These are phyloP conservation scores for Dryoscopus gambensis DNA, from an alignment of 2,113 vertebrate genomes.

Conservation along the genomic window DNA sequence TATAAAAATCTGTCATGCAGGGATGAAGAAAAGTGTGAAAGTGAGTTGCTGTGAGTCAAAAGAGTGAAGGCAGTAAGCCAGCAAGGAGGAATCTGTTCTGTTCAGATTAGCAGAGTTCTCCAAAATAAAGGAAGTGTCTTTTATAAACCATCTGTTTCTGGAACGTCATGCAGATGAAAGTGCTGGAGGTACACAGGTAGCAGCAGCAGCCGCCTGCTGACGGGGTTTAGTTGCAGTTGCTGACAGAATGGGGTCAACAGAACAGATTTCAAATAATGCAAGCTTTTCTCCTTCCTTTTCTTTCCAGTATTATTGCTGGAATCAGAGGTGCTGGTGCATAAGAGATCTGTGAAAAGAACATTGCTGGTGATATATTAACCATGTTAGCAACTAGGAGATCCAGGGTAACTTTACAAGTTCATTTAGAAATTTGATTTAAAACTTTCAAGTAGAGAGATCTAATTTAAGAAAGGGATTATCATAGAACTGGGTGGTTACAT, in stretches of 20 bases:
- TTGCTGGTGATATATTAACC: neutral
- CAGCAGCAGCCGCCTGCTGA: neutral
- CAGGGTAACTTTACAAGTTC: neutral
- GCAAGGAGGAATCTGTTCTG: neutral
- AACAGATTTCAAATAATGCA: neutral
- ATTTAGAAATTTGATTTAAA: neutral
- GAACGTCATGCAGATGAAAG: neutral
- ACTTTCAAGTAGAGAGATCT: neutral
- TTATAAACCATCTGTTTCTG: neutral
- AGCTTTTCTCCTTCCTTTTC: neutral
- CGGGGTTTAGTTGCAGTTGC: neutral
- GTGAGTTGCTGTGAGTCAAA: neutral
- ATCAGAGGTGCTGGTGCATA: neutral
- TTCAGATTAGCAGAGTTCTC: neutral
- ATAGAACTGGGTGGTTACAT: fast-evolving
- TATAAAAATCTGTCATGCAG: constrained; percentile 52
- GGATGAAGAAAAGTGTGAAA: neutral
- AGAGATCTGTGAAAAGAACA: neutral
- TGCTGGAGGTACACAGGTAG: neutral
- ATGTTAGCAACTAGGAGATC: neutral
- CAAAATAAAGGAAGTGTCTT: neutral
- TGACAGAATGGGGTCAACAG: constrained; percentile 39
- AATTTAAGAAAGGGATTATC: neutral
- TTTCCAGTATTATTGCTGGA: neutral
- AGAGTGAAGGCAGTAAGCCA: neutral